Conservation (phyloP, 1,140 invertebrate species). For the Trachymyrmex cornetzi region DNA sequence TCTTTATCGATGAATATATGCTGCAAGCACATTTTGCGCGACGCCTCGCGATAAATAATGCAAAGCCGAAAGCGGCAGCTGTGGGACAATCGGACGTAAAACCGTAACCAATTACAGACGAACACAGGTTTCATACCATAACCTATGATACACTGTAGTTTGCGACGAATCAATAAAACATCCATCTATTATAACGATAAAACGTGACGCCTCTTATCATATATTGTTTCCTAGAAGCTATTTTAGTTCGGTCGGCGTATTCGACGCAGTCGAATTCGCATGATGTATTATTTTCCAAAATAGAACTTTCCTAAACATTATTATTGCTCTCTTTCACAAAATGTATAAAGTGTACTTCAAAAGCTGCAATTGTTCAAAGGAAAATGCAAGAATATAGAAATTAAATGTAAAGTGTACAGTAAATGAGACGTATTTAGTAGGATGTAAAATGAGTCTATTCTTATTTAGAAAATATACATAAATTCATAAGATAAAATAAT, state of each 20-base stretch:
- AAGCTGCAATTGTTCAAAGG: neutral
- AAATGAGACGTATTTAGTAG: too few relatives aligned
- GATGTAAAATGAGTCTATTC: too few relatives aligned
- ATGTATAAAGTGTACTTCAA: neutral
- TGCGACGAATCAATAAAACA: constrained; percentile 60
- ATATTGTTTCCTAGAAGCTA: constrained; percentile 19
- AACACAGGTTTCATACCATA: constrained; percentile 55
- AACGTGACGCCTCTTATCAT: constrained; percentile 13
- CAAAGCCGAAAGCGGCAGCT: constrained; percentile 14
- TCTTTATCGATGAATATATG: neutral
- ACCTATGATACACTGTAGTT: constrained; percentile 58
- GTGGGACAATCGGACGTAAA: constrained; percentile 46
- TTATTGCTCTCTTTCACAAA: constrained; percentile 5
- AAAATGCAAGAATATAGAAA: neutral
- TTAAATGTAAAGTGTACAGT: too few relatives aligned
- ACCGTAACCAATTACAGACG: constrained; percentile 54
- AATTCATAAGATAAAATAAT: too few relatives aligned
- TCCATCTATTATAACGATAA: constrained; percentile 25
- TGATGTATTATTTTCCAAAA: neutral
- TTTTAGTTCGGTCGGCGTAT: neutral
- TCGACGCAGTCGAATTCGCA: neutral
- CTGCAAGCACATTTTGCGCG: constrained; percentile 20
- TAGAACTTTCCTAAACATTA: neutral
- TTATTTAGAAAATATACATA: too few relatives aligned
- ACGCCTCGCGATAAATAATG: constrained; percentile 43